Evolutionary conservation across 2,113 vertebrate genomes (phyloP).

Genomic region (Neopipo cinnamomea): DNA sequence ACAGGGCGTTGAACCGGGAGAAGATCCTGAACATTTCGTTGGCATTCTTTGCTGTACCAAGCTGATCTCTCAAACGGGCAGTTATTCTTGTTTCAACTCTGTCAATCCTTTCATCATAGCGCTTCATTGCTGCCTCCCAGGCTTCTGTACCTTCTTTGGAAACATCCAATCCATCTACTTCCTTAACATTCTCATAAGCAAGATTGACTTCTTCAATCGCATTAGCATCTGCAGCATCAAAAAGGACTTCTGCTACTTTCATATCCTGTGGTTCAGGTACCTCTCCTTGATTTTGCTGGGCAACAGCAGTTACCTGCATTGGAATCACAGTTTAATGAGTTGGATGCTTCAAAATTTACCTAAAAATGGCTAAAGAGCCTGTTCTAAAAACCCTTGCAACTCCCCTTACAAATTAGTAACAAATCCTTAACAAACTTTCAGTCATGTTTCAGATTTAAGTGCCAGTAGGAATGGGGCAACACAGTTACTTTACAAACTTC

Average conservation of each 20-base stretch:
- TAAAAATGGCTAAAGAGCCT: background rate
- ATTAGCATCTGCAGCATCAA: constrained; percentile 96
- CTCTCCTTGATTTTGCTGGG: constrained; percentile 92
- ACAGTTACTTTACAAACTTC: background rate
- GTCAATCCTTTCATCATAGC: constrained; percentile 96
- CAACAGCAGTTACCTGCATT: constrained; percentile 88
- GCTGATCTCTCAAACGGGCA: constrained; percentile 92
- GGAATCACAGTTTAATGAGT: background rate
- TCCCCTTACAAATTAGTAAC: background rate
- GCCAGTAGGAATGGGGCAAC: background rate
- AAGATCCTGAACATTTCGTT: constrained; percentile 99
- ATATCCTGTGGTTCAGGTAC: constrained; percentile 91
- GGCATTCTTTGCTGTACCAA: constrained; percentile 97
- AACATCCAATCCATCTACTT: constrained; percentile 95
- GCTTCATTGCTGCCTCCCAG: constrained; percentile 98
- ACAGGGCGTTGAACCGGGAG: constrained; percentile 97
- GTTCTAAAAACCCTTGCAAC: background rate
- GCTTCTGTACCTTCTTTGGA: constrained; percentile 98
- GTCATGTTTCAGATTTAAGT: background rate
- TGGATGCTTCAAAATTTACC: background rate
- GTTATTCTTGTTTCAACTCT: constrained; percentile 98
- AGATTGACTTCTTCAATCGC: constrained; percentile 98
- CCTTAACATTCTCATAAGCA: constrained; percentile 98
- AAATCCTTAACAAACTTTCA: background rate
- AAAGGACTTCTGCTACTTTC: constrained; percentile 95